Evolutionary conservation across 2,888 invertebrate genomes (phyloP), one percentile per base, ranked within the genome.

Genomic region (Electrophaes corylata): DNA sequence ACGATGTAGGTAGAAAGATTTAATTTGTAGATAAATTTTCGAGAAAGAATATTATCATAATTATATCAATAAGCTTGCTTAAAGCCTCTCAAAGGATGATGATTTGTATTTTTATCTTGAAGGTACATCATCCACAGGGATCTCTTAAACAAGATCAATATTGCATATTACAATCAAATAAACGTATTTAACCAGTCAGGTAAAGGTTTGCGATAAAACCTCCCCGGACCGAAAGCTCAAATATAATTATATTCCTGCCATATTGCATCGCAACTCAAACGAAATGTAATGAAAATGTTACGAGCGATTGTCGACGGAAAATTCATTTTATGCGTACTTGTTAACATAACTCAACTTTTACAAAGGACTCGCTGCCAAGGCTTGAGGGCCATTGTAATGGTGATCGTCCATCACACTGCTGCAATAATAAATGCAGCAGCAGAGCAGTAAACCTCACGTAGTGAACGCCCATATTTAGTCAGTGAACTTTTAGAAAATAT

Each of bases 221-320:
- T 2, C 44, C 18, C 11, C 18, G 31, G 33, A 46, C n/a, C 31
- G 19, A 19, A 11, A 41, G 23, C 33, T 46, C 33, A 33, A n/a
- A 33, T 48, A 39, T 48, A 16, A 10, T 12, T 23, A 18, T 35
- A 23, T 23, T 37, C 11, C 16, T 37, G 11, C 11, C 37, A 47
- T 18, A 37, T 37, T 39, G 39, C 26, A 48, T 3, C 37, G 8
- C 10, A 26, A 37, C 35, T 23, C 23, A 10, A 47, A 47, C 37
- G 23, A 47, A 23, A 47, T 37, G 6, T 18, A 48, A 47, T 37
- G 20, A 35, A 46, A 46, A 37, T 47, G 37, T 47, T 37, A 47
- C 23, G 47, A 47, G n/a, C 18, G 26, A 26, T 39, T 48, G 26
- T 14, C 20, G 37, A 23, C 16, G 11, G 37, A 26, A 26, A 39